Evolutionary conservation across 1,140 invertebrate species (phyloP).

Genomic region (Hirudo medicinalis): DNA sequence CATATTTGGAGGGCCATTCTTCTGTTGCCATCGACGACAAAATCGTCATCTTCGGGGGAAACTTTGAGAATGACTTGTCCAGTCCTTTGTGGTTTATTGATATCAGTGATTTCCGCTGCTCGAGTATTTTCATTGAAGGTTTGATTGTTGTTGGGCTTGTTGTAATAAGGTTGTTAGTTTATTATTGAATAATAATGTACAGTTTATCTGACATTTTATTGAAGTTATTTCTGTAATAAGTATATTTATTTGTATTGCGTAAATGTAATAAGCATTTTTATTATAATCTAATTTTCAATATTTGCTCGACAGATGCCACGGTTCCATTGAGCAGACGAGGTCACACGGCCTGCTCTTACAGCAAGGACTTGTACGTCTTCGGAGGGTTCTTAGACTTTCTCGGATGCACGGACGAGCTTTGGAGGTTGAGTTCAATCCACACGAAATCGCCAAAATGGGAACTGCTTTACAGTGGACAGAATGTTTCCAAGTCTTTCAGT

Average conservation of each 20-base stretch:
- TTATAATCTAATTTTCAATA: background rate
- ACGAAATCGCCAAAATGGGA: no score
- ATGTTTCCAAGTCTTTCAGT: no score
- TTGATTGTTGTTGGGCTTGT: no score
- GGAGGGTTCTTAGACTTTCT: background rate
- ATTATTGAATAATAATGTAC: no score
- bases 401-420: background rate
- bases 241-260: no score
- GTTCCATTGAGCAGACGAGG: background rate
- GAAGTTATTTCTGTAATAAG: no score
- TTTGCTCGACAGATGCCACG: background rate
- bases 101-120: no score
- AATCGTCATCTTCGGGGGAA: background rate
- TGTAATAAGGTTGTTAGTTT: no score
- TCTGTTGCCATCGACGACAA: background rate
- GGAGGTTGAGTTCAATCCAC: background rate
- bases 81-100: no score
- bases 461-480: no score
- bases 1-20: background rate
- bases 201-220: no score
- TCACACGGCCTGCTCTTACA: conserved; percentile 2
- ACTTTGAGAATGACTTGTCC: background rate
- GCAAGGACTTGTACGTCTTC: background rate
- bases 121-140: no score
- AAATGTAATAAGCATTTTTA: background rate